Percentiles rank a stretch among this genome's conserved stretches.
Evolutionary conservation across 2,888 invertebrate species (phyloP).

Genomic region (Rhimphoctona megacephalus): DNA sequence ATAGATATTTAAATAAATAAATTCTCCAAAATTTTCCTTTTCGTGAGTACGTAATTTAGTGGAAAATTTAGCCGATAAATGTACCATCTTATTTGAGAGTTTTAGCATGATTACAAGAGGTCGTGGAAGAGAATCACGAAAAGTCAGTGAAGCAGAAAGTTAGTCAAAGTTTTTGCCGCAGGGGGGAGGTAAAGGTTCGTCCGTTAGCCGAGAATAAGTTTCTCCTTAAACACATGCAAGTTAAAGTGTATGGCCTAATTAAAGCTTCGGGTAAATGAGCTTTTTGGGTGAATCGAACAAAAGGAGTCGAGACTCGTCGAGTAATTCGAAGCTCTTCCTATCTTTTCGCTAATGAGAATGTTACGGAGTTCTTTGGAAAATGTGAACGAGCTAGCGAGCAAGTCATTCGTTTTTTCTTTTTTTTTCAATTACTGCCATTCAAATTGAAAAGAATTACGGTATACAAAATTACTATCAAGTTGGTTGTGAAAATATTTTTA

Average conservation of each 20-base stretch:
- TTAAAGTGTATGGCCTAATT: slow-evolving; percentile 23
- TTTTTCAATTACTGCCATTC: neutral
- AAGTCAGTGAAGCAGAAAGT: slow-evolving; percentile 25
- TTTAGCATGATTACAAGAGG: slow-evolving; percentile 30
- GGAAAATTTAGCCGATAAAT: neutral
- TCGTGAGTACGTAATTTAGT: neutral
- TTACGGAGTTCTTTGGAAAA: slow-evolving; percentile 11
- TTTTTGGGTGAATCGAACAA: slow-evolving; percentile 38
- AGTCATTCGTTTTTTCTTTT: neutral
- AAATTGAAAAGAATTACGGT: neutral
- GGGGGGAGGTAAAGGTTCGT: slow-evolving; percentile 4
- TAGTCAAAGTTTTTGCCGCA: neutral
- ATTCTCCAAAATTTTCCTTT: neutral
- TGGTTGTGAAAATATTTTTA: neutral
- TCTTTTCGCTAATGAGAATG: slow-evolving; percentile 36
- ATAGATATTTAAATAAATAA: neutral
- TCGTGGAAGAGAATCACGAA: slow-evolving; percentile 24
- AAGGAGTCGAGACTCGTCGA: neutral
- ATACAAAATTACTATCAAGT: neutral
- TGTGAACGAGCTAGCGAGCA: neutral
- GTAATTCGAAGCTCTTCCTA: slow-evolving; percentile 23
- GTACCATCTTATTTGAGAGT: slow-evolving; percentile 16
- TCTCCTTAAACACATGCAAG: neutral
- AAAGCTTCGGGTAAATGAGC: slow-evolving; percentile 24
- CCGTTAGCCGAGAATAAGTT: slow-evolving; percentile 41